Evolutionary conservation across 2,797 vertebrate genomes (phyloP).

Genomic region (Mus spretus): DNA sequence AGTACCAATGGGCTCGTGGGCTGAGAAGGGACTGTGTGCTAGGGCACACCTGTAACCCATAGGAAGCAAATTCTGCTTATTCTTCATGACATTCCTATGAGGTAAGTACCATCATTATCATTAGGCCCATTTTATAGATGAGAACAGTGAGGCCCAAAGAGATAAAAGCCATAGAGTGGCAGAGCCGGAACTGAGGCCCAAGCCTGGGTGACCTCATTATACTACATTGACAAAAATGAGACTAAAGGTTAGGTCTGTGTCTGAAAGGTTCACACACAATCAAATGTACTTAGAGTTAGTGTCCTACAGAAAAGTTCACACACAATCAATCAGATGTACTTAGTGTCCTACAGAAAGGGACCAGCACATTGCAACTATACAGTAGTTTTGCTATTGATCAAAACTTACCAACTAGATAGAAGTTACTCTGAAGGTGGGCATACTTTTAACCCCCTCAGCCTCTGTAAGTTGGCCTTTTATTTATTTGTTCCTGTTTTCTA

Average conservation of each 20-base stretch:
- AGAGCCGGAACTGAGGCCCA: not conserved
- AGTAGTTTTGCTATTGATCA: conserved; percentile 1
- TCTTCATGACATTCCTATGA: conserved; percentile 40
- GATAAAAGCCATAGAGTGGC: conserved; percentile 18
- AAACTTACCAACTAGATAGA: conserved; percentile 35
- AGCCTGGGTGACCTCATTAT: not conserved
- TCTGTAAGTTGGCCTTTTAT: not conserved
- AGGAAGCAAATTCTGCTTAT: conserved; percentile 54
- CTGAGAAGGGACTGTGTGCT: not conserved
- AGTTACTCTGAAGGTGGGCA: not conserved
- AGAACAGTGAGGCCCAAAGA: conserved; percentile 52
- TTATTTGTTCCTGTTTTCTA: not conserved
- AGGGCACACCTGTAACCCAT: not conserved
- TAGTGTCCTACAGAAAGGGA: not conserved
- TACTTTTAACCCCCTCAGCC: not conserved
- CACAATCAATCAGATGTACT: not conserved
- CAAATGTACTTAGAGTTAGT: not conserved
- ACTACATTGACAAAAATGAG: not conserved
- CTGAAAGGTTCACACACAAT: not conserved
- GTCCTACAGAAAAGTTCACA: not conserved
- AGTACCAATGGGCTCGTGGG: not conserved
- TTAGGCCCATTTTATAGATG: conserved; percentile 54
- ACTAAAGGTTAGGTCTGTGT: not conserved
- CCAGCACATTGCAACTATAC: not conserved
- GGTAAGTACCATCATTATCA: not conserved